These are phyloP conservation scores for Gonocerus acuteangulatus DNA, from an alignment of 2,888 invertebrate species.

Conservation along the genomic window DNA sequence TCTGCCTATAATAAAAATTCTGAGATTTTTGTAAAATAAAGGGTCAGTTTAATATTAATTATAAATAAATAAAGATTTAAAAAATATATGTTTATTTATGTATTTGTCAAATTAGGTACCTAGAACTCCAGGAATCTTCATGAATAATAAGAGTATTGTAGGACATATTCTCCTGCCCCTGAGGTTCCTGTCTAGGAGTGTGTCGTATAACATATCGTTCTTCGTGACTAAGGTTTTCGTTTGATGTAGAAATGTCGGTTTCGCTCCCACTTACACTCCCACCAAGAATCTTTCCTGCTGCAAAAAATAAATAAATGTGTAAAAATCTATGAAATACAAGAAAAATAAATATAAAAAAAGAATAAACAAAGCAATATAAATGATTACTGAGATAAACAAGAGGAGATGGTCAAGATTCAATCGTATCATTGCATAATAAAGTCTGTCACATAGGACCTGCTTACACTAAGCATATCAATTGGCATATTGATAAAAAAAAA, in stretches of 20 bases:
- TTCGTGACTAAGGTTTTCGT: conserved; percentile 78
- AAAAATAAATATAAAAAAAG: too few relatives aligned
- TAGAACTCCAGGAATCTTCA: conserved; percentile 60
- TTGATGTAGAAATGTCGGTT: conserved; percentile 82
- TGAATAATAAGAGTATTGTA: conserved; percentile 80
- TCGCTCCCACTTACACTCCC: conserved; percentile 74
- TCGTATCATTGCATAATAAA: too few relatives aligned
- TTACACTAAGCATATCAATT: too few relatives aligned
- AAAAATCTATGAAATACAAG: not conserved
- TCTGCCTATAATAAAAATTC: too few relatives aligned
- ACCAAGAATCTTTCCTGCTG: conserved; percentile 21
- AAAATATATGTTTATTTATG: too few relatives aligned
- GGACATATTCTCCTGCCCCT: conserved; percentile 79
- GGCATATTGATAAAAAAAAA: too few relatives aligned
- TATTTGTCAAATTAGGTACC: not conserved
- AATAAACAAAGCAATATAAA: too few relatives aligned
- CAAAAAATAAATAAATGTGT: not conserved
- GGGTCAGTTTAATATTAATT: too few relatives aligned
- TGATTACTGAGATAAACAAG: not conserved
- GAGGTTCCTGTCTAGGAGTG: conserved; percentile 79
- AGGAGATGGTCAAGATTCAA: too few relatives aligned
- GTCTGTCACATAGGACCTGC: too few relatives aligned
- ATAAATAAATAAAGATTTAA: too few relatives aligned
- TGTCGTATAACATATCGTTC: conserved; percentile 75
- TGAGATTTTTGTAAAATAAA: too few relatives aligned